Base-by-base conservation (phyloP, 1,140 invertebrate species). In the Lysiphlebus fabarum region DNA sequence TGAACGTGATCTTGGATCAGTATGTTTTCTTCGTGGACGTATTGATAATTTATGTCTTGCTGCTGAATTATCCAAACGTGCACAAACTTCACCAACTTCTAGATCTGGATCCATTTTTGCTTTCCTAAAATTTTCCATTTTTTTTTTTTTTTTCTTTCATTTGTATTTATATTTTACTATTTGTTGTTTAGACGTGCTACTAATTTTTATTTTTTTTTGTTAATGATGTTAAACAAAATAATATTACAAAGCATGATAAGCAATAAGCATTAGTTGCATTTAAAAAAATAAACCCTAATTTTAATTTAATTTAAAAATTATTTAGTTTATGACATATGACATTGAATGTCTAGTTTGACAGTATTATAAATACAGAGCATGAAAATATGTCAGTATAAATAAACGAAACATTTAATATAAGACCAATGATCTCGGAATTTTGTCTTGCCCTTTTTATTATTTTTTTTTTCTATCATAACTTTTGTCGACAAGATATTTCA, bases 1-100 rank as follows among this genome's bases (percentile, higher is more conserved):
- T 17, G 45, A 54, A 37, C 74, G 62, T 59, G 79, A 67, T 67
- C 80, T 69, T 34, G 81, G 78, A 77, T 79, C 79, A 34, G 68
- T 66, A 63, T 87, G 82, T 60, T 84, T 87, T 65, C 85, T 83
- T 72, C 83, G 84, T 6, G 90, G 89, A 71, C 87, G 81, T 2
- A 91, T 81, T 0, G 87, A 82, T 43, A 90, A 72, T 76, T 90
- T 91, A 77, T 91, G 89, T 67, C 81, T 83, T 1, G 89, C 89
- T 0, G 89, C 88, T 4, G 84, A 81, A 67, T 82, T 87, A 73
- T 91, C 89, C 77, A 92, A 80, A 17, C 87, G 81, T 57, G 82
- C 76, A 7, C 79, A 81, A 36, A 78, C 70, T 55, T 77, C 68
- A n/a, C 82, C 77, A 51, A 87, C 73, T 65, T 88, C 84, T 70